Conservation (phyloP, 2,888 invertebrate genomes). For the Marasmarcha lunaedactyla region DNA sequence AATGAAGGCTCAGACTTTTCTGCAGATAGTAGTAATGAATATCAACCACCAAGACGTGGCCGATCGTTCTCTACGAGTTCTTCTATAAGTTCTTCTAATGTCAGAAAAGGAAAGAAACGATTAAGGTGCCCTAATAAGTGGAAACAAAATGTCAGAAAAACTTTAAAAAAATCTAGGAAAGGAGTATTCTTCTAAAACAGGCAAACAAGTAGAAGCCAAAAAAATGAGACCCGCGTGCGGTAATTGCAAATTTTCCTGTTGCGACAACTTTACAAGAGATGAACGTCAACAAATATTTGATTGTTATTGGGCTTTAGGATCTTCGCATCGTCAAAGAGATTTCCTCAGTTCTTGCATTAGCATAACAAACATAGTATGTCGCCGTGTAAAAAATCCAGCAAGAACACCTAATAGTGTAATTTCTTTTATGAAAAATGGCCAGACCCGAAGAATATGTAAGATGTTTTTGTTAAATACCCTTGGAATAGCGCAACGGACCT, state of each 20-base stretch:
- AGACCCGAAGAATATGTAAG: conserved; percentile 14
- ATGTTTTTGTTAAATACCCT: conserved; percentile 15
- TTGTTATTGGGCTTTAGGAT: conserved; percentile 10
- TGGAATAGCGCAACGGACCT: conserved; percentile 9
- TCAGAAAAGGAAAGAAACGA: conserved; percentile 11
- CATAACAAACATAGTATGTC: conserved; percentile 7
- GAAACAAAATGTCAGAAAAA: conserved; percentile 12
- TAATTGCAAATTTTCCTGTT: conserved; percentile 7
- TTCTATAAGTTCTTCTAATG: conserved; percentile 5
- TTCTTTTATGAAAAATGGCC: conserved; percentile 11
- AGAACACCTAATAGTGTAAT: conserved; percentile 11
- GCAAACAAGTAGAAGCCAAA: conserved; percentile 9
- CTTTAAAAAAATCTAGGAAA: conserved; percentile 10
- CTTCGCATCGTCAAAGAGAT: conserved; percentile 14
- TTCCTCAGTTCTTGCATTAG: conserved; percentile 11
- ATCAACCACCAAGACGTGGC: conserved; percentile 8
- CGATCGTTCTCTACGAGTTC: conserved; percentile 8
- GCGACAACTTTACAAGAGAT: conserved; percentile 9
- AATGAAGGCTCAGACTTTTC: conserved; percentile 2
- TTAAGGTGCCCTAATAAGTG: conserved; percentile 8
- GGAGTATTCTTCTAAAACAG: conserved; percentile 9
- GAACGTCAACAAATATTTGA: conserved; percentile 12
- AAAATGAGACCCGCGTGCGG: not conserved
- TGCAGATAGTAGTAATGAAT: conserved; percentile 6
- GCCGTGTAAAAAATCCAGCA: conserved; percentile 9